A percentile compares a stretch with the other conserved stretches of the same genome.
phyloP scores from a whole-genome alignment of 2,113 vertebrate species.

The Collichthys lucidus region DNA sequence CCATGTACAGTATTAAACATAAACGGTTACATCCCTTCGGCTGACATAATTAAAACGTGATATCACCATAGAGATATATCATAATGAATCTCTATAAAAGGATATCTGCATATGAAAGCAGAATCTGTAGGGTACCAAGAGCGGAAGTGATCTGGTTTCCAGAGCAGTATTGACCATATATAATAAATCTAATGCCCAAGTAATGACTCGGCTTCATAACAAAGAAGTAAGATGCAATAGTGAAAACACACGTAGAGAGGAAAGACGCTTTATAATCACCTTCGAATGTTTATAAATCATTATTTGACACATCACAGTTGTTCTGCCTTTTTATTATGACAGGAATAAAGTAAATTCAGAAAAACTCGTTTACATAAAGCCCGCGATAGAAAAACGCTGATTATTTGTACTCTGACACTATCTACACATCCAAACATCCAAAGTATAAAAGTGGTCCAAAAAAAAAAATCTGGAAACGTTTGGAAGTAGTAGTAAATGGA shows the following conservation, averaged over 20 bases:
- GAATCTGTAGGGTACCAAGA: too few species aligned
- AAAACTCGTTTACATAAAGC: background rate
- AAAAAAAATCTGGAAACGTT: background rate
- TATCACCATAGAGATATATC: too few species aligned
- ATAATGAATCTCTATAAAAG: too few species aligned
- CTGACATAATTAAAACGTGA: too few species aligned
- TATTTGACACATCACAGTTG: background rate
- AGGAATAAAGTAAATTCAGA: background rate
- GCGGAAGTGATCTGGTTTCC: too few species aligned
- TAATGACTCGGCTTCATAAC: too few species aligned
- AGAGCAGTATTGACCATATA: too few species aligned
- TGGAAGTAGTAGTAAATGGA: background rate
- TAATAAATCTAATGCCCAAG: too few species aligned
- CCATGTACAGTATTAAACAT: too few species aligned
- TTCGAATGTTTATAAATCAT: slow-evolving; percentile 4
- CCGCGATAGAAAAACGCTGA: background rate
- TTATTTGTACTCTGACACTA: background rate
- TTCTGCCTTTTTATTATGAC: background rate
- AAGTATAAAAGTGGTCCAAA: background rate
- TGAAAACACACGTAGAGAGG: background rate
- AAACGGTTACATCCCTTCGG: too few species aligned
- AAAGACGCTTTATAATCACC: background rate
- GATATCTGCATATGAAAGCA: too few species aligned
- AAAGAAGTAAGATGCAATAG: background rate
- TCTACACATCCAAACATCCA: background rate